Base-by-base conservation (phyloP, 1,140 invertebrate species). In the Neotoxoptera formosana region DNA sequence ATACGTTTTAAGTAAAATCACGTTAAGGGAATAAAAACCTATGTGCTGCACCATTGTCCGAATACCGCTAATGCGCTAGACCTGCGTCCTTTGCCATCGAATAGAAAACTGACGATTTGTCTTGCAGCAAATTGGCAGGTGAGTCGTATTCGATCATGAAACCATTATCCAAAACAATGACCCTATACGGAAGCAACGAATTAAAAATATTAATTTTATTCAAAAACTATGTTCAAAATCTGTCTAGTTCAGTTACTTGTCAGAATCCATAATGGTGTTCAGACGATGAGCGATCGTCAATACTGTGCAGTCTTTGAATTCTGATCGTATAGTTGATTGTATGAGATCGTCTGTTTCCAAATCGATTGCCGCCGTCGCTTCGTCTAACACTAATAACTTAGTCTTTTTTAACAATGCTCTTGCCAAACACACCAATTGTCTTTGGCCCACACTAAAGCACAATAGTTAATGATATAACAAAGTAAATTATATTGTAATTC, bases 311-410 rank as follows among this genome's bases (percentile, higher is more conserved):
- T 98, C 96, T 94, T 96, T 96, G 95, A 99, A 99, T 95, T 99
- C 97, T 60, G 96, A 96, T 41, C 98, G 96, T 94, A 99, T 99
- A 1, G 98, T 99, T 95, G 96, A 96, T 96, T 98, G 96, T 95
- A 99, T 99, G 51, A 99, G 96, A 95, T 98, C 98, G 95, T 99
- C 98, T 0, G 98, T 98, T 96, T 98, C 98, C 88, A 98, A 95
- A 96, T 99, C 98, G n/a, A 99, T 98, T 94, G 98, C 98, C 20
- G 98, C 98, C 45, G 98, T 99, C 25, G 98, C 98, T 95, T 99
- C 98, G 95, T 99, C 98, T 93, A 99, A 96, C 93, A 99, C 96
- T 34, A 99, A 96, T 87, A 99, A 97, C 95, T 98, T 98, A 1
- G 98, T 98, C 95, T 98, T 98, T 25, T 98, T 96, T n/a, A 99